Conservation (phyloP, 2,797 vertebrate genomes). For the Sarcoramphus papa region DNA sequence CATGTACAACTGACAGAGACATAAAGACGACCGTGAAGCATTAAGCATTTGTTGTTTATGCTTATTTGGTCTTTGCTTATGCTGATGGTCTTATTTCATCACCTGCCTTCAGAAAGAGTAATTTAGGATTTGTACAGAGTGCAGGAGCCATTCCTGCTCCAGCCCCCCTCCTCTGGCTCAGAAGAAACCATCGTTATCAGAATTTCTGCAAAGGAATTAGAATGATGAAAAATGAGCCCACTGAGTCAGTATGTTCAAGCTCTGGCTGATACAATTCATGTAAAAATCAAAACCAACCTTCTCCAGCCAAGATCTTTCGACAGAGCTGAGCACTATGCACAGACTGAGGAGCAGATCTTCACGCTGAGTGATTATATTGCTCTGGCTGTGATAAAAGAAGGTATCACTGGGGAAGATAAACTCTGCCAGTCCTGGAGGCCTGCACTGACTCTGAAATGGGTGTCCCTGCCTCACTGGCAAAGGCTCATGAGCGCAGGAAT, state of each 20-base stretch:
- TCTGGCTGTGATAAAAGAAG: not conserved
- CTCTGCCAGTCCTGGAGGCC: not conserved
- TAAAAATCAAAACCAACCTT: not conserved
- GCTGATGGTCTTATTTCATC: not conserved
- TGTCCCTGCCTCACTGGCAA: not conserved
- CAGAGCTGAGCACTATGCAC: not conserved
- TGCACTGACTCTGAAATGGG: not conserved
- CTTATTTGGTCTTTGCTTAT: not conserved
- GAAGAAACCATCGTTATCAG: not conserved
- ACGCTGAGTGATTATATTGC: not conserved
- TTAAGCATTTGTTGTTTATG: not conserved
- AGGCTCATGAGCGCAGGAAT: rapidly evolving
- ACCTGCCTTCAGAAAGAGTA: not conserved
- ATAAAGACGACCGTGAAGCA: not conserved
- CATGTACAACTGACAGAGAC: not conserved
- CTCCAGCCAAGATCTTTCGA: not conserved
- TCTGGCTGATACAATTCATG: not conserved
- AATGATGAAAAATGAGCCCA: not conserved
- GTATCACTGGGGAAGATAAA: not conserved
- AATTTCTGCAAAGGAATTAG: not conserved
- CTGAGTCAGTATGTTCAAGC: not conserved
- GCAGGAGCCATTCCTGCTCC: not conserved
- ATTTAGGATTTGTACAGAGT: not conserved
- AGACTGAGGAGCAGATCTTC: not conserved
- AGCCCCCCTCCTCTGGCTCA: not conserved